Percentiles rank a stretch among this genome's conserved stretches.
Evolutionary conservation across 2,797 vertebrate species (phyloP).

Genomic region (Discoglossus pictus): DNA sequence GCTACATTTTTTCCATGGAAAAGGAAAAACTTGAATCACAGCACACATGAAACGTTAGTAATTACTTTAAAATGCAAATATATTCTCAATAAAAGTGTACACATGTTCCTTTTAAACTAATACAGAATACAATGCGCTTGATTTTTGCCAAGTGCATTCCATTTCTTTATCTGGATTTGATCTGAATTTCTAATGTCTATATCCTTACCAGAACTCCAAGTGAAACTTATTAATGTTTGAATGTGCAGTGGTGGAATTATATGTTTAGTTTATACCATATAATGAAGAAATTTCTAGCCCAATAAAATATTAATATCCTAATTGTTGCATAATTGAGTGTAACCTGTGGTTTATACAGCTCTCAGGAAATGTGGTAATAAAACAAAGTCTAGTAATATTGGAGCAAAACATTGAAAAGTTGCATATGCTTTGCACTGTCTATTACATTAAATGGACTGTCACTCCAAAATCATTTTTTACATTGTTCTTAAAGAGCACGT

Average conservation of each 20-base stretch:
- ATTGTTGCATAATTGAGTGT: too few species aligned
- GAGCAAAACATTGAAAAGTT: slow-evolving; percentile 9
- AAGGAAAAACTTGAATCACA: too few species aligned
- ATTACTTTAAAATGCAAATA: slow-evolving; percentile 42
- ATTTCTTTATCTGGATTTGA: slow-evolving; percentile 40
- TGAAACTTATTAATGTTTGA: background rate
- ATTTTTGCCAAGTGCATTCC: slow-evolving; percentile 35
- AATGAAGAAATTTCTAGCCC: background rate
- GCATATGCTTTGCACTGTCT: slow-evolving; percentile 4
- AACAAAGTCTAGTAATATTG: slow-evolving; percentile 1
- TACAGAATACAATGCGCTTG: slow-evolving; percentile 18
- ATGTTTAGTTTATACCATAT: background rate
- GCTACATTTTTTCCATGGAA: too few species aligned
- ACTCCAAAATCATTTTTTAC: too few species aligned
- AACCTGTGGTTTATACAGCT: too few species aligned
- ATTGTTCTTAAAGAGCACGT: too few species aligned
- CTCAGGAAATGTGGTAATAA: slow-evolving; percentile 10
- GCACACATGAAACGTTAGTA: slow-evolving; percentile 24
- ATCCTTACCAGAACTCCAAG: slow-evolving; percentile 35
- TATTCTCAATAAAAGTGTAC: slow-evolving; percentile 29
- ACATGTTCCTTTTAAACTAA: slow-evolving; percentile 26
- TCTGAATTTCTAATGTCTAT: slow-evolving; percentile 37
- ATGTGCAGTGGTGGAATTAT: background rate
- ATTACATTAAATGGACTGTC: too few species aligned
- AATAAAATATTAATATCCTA: background rate